Base-by-base conservation (phyloP, 2,888 invertebrate species). In the Gortyna flavago region DNA sequence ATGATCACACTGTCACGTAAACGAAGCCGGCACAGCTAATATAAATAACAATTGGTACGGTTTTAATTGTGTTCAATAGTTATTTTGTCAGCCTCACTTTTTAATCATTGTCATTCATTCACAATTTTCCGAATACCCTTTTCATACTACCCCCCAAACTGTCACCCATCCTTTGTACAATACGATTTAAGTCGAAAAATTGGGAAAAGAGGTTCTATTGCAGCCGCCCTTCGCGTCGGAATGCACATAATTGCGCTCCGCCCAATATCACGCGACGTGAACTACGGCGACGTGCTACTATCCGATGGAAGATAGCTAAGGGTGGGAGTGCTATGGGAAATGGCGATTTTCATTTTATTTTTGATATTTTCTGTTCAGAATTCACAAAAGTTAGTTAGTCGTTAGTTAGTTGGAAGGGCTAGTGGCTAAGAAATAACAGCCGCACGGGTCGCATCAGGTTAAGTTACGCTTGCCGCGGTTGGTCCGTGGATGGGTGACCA, bases 191-290 rank as follows among this genome's bases (percentile, higher is more conserved):
- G 57, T 68, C 38, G 73, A 62, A 68, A 79, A 66, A 41, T 67
- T 61, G 32, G 59, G 72, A 85, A 87, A 85, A 87, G 85, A 80
- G 76, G 83, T 75, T 77, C 87, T 86, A 88, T 91, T 84, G 87
- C 87, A 88, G 66, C 69, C 75, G 88, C 82, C 91, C 90, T 89
- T 88, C 87, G 79, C 86, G 79, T 81, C 48, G 89, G 94, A 92
- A 94, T 94, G 93, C 93, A 92, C 93, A 93, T 94, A 92, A 93
- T 90, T 93, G 89, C 88, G 84, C 83, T 83, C 77, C 88, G 86
- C 89, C 93, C 92, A 94, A 94, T 94, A 94, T 92, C 90, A 84
- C 86, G 79, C 87, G 89, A 91, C 91, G 91, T 91, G 91, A 90
- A 89, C 85, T 91, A 92, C 88, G 90, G 85, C 87, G 88, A 92